Percentiles rank a stretch among this genome's conserved stretches.
Evolutionary conservation across 2,113 vertebrate genomes (phyloP).

Genomic region (Etheostoma cragini): DNA sequence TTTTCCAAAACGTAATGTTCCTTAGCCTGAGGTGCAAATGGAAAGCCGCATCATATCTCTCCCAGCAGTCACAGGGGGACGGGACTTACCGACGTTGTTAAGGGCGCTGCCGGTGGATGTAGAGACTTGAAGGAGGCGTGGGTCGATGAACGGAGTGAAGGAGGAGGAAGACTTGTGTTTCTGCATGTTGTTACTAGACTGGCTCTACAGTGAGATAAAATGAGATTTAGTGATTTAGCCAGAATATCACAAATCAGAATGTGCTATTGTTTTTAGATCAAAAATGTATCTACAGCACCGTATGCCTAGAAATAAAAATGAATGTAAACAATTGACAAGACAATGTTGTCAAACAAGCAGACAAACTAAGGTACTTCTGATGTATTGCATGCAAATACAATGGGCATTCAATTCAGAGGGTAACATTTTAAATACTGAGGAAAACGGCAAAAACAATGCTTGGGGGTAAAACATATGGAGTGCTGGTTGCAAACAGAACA

Average conservation of each 20-base stretch:
- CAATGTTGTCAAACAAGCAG: conserved; percentile 66
- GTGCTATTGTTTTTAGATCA: background rate
- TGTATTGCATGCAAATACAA: conserved; percentile 55
- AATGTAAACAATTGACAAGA: conserved; percentile 7
- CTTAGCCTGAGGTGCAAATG: background rate
- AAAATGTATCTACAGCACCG: background rate
- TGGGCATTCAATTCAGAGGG: conserved; percentile 21
- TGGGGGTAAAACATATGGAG: conserved; percentile 45
- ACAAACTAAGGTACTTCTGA: conserved; percentile 41
- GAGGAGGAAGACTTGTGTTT: conserved; percentile 99
- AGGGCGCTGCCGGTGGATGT: conserved; percentile 96
- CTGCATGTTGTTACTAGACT: conserved; percentile 98
- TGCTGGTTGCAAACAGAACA: conserved; percentile 40
- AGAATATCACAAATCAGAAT: background rate
- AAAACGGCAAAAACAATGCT: conserved; percentile 35
- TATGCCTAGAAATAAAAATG: background rate
- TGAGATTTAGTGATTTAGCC: background rate
- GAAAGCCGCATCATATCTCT: background rate
- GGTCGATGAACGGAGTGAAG: conserved; percentile 99
- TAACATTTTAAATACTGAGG: conserved; percentile 42
- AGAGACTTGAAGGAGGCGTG: conserved; percentile 98
- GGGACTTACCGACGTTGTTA: conserved; percentile 94
- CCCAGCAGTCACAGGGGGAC: background rate
- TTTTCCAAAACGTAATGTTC: too few relatives aligned
- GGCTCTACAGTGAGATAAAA: conserved; percentile 84